Evolutionary conservation across 2,888 invertebrate genomes (phyloP).

Genomic region (Lasioglossum lativentre): DNA sequence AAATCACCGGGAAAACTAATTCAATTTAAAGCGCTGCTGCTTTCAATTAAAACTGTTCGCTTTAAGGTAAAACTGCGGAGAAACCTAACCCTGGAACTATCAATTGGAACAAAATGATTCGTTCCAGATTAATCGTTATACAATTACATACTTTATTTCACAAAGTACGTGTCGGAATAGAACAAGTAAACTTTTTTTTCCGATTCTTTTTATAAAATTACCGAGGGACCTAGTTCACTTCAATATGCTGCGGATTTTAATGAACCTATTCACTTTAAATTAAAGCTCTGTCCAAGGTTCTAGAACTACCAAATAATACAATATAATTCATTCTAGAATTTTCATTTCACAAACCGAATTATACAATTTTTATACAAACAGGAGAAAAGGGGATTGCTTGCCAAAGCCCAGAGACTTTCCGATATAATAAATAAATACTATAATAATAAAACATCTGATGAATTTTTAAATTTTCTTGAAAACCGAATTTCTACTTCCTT

Average conservation of each 20-base stretch:
- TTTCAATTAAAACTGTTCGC: background rate
- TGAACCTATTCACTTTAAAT: background rate
- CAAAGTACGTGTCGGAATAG: background rate
- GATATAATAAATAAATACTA: too few relatives aligned
- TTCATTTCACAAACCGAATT: background rate
- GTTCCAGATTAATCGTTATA: background rate
- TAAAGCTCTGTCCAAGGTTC: background rate
- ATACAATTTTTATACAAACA: background rate
- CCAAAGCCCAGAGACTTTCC: too few relatives aligned
- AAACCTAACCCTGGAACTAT: background rate
- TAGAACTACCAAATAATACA: background rate
- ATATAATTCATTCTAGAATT: background rate
- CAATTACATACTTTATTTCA: background rate
- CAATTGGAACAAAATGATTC: background rate
- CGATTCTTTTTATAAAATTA: background rate
- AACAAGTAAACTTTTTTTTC: background rate
- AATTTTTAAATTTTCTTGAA: too few relatives aligned
- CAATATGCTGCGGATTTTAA: background rate
- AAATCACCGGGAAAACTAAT: background rate
- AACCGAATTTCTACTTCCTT: too few relatives aligned
- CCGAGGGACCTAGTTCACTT: too few relatives aligned
- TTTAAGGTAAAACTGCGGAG: background rate
- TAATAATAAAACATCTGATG: too few relatives aligned
- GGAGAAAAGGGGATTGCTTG: too few relatives aligned
- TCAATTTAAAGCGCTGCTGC: background rate